A percentile compares a stretch with the other conserved stretches of the same genome.
Evolutionary conservation across 2,888 invertebrate species (phyloP).

Genomic region (Ophraella communa): DNA sequence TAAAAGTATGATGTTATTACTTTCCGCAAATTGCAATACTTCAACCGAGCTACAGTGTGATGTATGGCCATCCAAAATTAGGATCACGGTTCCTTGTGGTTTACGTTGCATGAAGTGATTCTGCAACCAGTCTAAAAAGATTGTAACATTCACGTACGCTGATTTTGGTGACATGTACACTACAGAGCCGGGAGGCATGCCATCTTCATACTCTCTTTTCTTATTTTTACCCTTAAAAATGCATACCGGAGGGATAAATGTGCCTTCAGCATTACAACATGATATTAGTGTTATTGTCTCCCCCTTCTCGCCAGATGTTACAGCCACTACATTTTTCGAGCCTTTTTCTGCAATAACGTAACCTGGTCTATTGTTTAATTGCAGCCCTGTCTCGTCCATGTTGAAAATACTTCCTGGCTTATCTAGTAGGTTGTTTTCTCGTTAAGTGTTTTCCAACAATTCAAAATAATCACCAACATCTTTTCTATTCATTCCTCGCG

Average conservation of each 20-base stretch:
- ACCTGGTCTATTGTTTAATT: slow-evolving; percentile 26
- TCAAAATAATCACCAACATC: no score
- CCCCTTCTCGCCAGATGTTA: slow-evolving; percentile 24
- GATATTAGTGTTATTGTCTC: no score
- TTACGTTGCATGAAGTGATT: slow-evolving; percentile 46
- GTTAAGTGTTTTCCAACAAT: no score
- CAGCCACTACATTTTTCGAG: slow-evolving; percentile 21
- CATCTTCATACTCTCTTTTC: slow-evolving; percentile 13
- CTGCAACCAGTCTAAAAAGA: slow-evolving; percentile 31
- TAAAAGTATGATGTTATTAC: no score
- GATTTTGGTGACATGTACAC: slow-evolving; percentile 38
- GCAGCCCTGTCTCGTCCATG: no score
- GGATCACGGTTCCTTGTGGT: slow-evolving; percentile 43
- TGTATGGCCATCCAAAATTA: slow-evolving; percentile 49
- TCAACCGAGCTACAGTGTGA: slow-evolving; percentile 41
- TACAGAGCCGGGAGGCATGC: slow-evolving; percentile 35
- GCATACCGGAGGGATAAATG: slow-evolving; percentile 22
- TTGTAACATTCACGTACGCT: slow-evolving; percentile 30
- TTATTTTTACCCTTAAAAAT: slow-evolving; percentile 37
- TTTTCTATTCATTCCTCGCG: slow-evolving; percentile 13
- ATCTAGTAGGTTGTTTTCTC: no score
- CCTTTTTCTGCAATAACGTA: slow-evolving; percentile 15
- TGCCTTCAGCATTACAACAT: slow-evolving; percentile 20
- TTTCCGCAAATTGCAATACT: slow-evolving; percentile 29
- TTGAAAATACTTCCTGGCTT: no score